phyloP scores from a whole-genome alignment of 35 echinoderm and acorn worm species.

The Apostichopus californicus region DNA sequence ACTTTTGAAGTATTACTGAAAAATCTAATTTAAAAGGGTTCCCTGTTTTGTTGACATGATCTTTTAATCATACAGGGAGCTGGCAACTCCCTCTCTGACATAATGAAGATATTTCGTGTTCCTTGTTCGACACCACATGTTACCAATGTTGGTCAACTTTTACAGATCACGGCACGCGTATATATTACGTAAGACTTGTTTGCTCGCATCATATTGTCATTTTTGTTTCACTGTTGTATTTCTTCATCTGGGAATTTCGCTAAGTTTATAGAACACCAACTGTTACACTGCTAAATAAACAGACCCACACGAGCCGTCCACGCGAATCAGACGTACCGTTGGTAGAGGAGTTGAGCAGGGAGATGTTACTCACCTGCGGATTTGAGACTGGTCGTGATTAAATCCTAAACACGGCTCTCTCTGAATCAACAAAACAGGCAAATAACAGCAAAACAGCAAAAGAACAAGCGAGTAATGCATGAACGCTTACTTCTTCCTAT shows the following conservation, averaged over 20 bases:
- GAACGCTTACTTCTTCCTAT: no score
- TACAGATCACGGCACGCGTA: not conserved
- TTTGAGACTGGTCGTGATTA: not conserved
- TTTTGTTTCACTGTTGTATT: not conserved
- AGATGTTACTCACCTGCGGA: not conserved
- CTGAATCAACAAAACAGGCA: not conserved
- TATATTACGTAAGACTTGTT: slow-evolving; percentile 30
- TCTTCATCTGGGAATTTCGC: not conserved
- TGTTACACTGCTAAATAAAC: slow-evolving; percentile 25
- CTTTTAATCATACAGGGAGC: no score
- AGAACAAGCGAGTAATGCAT: no score
- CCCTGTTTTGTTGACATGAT: no score
- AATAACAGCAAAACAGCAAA: not conserved
- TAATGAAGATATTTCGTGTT: not conserved
- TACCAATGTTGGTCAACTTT: not conserved
- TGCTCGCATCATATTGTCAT: slow-evolving; percentile 8
- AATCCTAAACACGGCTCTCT: no score
- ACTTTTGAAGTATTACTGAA: no score
- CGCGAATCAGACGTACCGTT: not conserved
- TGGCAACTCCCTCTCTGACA: no score
- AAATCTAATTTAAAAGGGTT: no score
- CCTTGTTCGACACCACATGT: not conserved
- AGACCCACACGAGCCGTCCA: slow-evolving; percentile 5
- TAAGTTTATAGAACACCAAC: not conserved
- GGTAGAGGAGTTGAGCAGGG: no score